Evolutionary conservation across 2,797 vertebrate species (phyloP).

Genomic region (Naso thynnoides): DNA sequence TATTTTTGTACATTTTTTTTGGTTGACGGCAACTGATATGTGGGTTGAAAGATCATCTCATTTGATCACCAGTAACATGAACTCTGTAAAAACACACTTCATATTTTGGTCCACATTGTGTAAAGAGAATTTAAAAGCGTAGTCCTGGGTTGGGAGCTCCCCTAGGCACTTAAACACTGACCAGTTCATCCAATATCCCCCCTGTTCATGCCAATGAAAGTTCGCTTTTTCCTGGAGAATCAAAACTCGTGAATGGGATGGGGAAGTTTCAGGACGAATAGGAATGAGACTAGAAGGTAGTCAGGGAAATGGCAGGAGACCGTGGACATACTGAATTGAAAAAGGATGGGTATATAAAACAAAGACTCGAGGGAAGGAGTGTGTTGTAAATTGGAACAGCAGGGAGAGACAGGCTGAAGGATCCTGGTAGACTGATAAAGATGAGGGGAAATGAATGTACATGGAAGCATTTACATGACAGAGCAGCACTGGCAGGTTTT

Average conservation of each 20-base stretch:
- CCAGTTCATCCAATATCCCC: slow-evolving; percentile 14
- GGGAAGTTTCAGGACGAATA: slow-evolving; percentile 28
- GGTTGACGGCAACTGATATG: too few species aligned
- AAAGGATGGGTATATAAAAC: slow-evolving; percentile 20
- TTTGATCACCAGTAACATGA: slow-evolving; percentile 6
- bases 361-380: slow-evolving; percentile 18
- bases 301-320: slow-evolving; percentile 21
- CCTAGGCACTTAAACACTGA: slow-evolving; percentile 55
- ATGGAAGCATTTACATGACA: slow-evolving; percentile 75
- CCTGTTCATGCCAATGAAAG: slow-evolving; percentile 18
- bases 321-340: slow-evolving; percentile 18
- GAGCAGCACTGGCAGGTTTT: slow-evolving; percentile 85
- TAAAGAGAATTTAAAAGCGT: slow-evolving; percentile 28
- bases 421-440: slow-evolving; percentile 7
- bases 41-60: not conserved
- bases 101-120: slow-evolving; percentile 22
- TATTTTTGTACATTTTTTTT: too few species aligned
- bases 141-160: slow-evolving; percentile 18
- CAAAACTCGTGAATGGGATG: slow-evolving; percentile 16
- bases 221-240: slow-evolving; percentile 27
- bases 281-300: slow-evolving; percentile 17
- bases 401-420: slow-evolving; percentile 9
- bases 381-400: slow-evolving; percentile 17
- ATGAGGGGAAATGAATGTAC: not conserved
- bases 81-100: not conserved